Percentiles rank a stretch among this genome's conserved stretches.
Evolutionary conservation across 2,888 invertebrate species (phyloP).

Genomic region (Crossocerus cetratus): DNA sequence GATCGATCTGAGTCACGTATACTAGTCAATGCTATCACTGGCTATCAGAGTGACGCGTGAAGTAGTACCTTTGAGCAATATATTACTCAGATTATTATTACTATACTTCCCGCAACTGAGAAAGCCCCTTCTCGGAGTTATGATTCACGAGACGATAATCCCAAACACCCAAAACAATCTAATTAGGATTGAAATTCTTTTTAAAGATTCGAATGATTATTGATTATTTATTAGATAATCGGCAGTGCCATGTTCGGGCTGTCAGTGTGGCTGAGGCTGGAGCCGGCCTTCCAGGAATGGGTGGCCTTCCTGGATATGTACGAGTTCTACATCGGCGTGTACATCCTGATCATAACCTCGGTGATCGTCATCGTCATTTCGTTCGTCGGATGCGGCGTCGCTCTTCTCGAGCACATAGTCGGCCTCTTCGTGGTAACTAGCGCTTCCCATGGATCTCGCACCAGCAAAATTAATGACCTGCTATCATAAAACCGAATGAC

Average conservation of each 20-base stretch:
- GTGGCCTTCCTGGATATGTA: slow-evolving; percentile 85
- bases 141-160: not conserved
- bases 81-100: not conserved
- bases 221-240: slow-evolving; percentile 82
- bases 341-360: slow-evolving; percentile 86
- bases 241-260: slow-evolving; percentile 88
- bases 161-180: too few relatives aligned
- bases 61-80: not conserved
- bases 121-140: not conserved
- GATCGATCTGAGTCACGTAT: slow-evolving; percentile 37
- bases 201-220: not conserved
- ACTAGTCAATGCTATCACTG: slow-evolving; percentile 28
- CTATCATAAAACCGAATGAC: not conserved
- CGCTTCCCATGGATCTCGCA: not conserved
- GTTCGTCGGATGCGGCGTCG: slow-evolving; percentile 90
- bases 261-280: slow-evolving; percentile 89
- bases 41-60: slow-evolving; percentile 40
- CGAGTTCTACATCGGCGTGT: slow-evolving; percentile 90
- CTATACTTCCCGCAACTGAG: too few relatives aligned
- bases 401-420: slow-evolving; percentile 85
- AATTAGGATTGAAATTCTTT: slow-evolving; percentile 5
- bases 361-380: slow-evolving; percentile 86
- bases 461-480: not conserved
- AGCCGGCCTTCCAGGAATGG: slow-evolving; percentile 90
- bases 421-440: slow-evolving; percentile 85